Conservation (phyloP, 2,113 vertebrate species). For the Chaetorhynchus papuensis region DNA sequence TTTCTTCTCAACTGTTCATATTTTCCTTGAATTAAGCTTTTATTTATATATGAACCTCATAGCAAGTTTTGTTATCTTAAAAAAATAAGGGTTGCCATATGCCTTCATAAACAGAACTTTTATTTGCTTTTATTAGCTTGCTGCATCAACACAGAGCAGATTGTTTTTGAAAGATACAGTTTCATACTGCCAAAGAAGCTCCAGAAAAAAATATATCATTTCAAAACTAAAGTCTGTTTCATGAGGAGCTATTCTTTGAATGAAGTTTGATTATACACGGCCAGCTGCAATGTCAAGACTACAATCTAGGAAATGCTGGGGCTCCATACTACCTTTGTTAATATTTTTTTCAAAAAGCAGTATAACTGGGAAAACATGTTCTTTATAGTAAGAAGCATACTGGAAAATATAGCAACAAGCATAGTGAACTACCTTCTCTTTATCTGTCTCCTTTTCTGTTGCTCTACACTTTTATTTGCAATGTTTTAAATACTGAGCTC, state of each 20-base stretch:
- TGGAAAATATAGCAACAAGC: not conserved
- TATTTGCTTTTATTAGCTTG: slow-evolving; percentile 51
- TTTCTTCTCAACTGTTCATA: not conserved
- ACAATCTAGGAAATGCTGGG: not conserved
- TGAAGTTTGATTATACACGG: not conserved
- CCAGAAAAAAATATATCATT: not conserved
- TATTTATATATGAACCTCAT: not conserved
- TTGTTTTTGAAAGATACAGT: not conserved
- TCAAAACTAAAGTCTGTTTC: not conserved
- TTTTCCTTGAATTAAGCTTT: slow-evolving; percentile 10
- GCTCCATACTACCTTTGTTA: rapidly evolving
- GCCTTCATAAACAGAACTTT: slow-evolving; percentile 26
- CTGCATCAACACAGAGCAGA: not conserved
- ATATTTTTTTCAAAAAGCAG: not conserved
- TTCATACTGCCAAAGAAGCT: not conserved
- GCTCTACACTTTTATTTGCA: not conserved
- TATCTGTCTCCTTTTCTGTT: not conserved
- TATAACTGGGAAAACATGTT: not conserved
- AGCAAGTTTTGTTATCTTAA: not conserved
- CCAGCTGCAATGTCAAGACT: not conserved
- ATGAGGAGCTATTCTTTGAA: not conserved
- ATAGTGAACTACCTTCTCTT: not conserved
- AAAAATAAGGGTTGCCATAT: not conserved
- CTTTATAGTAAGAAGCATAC: not conserved
- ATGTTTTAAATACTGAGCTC: not conserved